Conservation (phyloP, 2,113 vertebrate genomes). For the Poeciliopsis retropinna region DNA sequence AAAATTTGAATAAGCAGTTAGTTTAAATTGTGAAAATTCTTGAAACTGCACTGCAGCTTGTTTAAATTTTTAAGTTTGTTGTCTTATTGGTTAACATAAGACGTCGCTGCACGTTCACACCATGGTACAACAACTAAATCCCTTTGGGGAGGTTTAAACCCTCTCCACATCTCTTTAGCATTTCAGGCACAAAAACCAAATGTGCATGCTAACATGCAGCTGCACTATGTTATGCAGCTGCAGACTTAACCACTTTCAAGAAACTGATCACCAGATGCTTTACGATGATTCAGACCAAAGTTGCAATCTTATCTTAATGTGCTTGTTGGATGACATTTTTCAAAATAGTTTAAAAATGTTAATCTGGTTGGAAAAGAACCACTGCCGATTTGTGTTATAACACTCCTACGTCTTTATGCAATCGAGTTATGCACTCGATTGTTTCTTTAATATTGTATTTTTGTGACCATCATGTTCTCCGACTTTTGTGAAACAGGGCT, state of each 20-base stretch:
- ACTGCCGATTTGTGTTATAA: background rate
- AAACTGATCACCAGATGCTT: background rate
- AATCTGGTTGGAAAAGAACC: background rate
- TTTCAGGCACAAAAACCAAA: background rate
- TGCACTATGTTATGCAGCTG: background rate
- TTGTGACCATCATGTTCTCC: background rate
- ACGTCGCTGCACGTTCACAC: background rate
- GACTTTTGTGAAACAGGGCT: background rate
- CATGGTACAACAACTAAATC: background rate
- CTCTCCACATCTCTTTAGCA: background rate
- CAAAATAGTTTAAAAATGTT: constrained; percentile 26
- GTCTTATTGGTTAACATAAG: background rate
- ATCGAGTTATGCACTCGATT: background rate
- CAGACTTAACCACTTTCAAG: background rate
- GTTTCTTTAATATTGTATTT: background rate
- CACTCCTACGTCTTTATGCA: background rate
- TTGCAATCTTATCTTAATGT: constrained; percentile 4
- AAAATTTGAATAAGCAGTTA: background rate
- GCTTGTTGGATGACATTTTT: constrained; percentile 6
- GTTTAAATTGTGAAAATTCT: background rate
- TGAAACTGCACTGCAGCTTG: background rate
- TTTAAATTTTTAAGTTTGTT: background rate
- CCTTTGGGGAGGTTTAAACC: background rate
- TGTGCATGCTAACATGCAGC: too few species aligned
- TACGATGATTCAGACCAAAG: background rate